Conservation (phyloP, 2,797 vertebrate genomes). For the Danio albolineatus region DNA sequence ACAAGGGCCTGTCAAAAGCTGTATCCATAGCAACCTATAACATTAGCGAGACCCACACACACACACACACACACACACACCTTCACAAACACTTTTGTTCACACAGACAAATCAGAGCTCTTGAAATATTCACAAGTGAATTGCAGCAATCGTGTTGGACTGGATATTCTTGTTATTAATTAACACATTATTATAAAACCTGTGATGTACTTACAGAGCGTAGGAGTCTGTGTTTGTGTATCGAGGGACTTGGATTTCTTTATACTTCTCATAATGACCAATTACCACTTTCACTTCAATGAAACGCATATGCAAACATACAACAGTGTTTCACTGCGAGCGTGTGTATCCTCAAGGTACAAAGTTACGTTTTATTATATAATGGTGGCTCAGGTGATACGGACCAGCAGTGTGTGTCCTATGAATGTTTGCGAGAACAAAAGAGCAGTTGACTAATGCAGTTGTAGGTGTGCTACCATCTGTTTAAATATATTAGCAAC, state of each 20-base stretch:
- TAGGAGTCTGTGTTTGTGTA: conserved; percentile 20
- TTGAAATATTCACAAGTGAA: conserved; percentile 57
- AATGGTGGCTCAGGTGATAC: not conserved
- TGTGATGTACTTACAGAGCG: conserved; percentile 32
- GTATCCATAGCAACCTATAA: conserved; percentile 63
- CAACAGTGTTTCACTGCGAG: not conserved
- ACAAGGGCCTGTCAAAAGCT: conserved; percentile 65
- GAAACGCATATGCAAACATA: not conserved
- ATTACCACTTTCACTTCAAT: conserved; percentile 23
- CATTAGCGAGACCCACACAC: conserved; percentile 34
- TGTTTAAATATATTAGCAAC: conserved; percentile 72
- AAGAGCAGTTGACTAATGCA: conserved; percentile 73
- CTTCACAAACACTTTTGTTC: conserved; percentile 40
- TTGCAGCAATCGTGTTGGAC: conserved; percentile 48
- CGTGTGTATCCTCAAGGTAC: not conserved
- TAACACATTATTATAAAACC: conserved; percentile 50
- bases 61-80: conserved; percentile 23
- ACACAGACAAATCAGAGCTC: conserved; percentile 49
- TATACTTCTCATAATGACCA: conserved; percentile 11
- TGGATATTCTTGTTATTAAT: conserved; percentile 57
- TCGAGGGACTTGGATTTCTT: conserved; percentile 7
- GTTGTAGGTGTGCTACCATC: conserved; percentile 77
- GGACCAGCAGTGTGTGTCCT: conserved; percentile 52
- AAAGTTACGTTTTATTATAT: conserved; percentile 6
- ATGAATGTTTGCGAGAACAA: conserved; percentile 77